Evolutionary conservation across 2,113 vertebrate genomes (phyloP), one percentile per base, ranked within the genome.

Genomic region (Anas platyrhynchos): DNA sequence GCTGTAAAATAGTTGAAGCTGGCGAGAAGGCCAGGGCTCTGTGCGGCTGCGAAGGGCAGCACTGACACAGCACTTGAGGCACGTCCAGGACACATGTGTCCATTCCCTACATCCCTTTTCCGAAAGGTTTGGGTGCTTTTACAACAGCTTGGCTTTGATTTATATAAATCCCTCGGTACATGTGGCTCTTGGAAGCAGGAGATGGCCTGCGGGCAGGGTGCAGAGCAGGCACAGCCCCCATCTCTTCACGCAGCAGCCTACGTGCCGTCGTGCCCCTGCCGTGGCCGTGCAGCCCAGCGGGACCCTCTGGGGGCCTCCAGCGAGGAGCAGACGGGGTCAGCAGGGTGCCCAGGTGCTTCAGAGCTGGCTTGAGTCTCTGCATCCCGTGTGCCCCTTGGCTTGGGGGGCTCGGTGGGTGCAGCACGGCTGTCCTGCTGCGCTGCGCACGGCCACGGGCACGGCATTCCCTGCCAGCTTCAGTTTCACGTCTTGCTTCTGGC

Each of bases 81-180:
- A 23, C 34, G 25, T 16, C 56, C 9, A 2, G 29, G 34, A 20
- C 31, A 15, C 5, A 15, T 27, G 4, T 43, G 54, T 21, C 16
- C 3, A 0, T 8, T n/a, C 4, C 48, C 20, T 18, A 12, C 3
- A 5, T 14, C 55, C 16, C 4, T 26, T 20, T 22, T 11, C 43
- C 10, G 16, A n/a, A 29, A 34, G 63, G 7, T 2, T 31, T 25
- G 36, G 75, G 1, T 68, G 83, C 16, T 16, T 9, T 50, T 7
- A 2, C 0, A 0, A 16, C 25, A 31, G 11, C 32, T 21, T n/a
- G 38, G 29, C 1, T 26, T 4, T 59, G 59, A 1, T 5, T 4
- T 22, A 0, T 22, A 0, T 22, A 10, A 20, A 23, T 11, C 23
- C 48, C 43, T 55, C 4, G 0, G 11, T 5, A 11, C 22, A 22